Evolutionary conservation across 2,113 vertebrate species (phyloP).

Genomic region (Glareola pratincola): DNA sequence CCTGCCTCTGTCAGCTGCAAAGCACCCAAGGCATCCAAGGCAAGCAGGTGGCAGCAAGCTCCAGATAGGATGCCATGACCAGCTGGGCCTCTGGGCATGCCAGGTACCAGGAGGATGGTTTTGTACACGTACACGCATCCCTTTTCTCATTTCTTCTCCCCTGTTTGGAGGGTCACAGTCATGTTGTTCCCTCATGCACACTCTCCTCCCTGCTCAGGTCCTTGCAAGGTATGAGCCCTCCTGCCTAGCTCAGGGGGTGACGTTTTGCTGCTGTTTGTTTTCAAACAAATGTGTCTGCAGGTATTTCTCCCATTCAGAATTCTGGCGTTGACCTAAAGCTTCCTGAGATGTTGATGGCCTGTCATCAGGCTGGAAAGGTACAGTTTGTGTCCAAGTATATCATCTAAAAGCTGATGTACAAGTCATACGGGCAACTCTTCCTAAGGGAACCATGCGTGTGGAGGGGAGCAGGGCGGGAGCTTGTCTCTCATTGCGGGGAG

Average conservation of each 20-base stretch:
- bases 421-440: not conserved
- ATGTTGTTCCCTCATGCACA: not conserved
- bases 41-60: not conserved
- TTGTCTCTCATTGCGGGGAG: not conserved
- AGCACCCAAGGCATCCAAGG: not conserved
- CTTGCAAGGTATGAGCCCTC: not conserved
- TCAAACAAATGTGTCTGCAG: not conserved
- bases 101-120: not conserved
- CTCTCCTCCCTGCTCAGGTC: not conserved
- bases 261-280: not conserved
- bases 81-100: not conserved
- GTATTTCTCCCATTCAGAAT: not conserved
- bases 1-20: not conserved
- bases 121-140: not conserved
- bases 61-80: not conserved
- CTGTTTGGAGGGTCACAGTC: not conserved
- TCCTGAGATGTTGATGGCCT: not conserved
- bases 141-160: not conserved
- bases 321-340: not conserved
- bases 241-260: not conserved
- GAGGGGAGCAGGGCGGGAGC: not conserved
- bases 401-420: not conserved
- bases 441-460: fast-evolving
- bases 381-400: not conserved
- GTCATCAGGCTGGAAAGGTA: not conserved